A percentile compares a stretch with the other conserved stretches of the same genome.
phyloP scores from a whole-genome alignment of 35 echinoderm and acorn worm genomes.

The Heliocidaris erythrogramma region DNA sequence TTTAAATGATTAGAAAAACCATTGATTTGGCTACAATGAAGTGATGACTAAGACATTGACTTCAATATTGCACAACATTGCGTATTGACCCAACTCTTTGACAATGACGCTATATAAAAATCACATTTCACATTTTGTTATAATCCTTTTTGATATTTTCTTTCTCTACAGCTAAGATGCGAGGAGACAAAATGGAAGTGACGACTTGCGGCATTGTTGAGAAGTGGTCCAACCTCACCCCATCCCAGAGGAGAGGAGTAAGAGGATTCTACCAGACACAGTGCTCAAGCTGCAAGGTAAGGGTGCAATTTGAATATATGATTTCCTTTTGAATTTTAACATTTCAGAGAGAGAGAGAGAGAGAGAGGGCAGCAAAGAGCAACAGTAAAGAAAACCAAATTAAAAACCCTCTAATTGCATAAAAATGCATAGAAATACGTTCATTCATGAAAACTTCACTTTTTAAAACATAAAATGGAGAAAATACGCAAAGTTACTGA shows the following conservation, averaged over 20 bases:
- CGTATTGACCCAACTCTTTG: too few species aligned
- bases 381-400: neutral
- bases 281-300: slow-evolving; percentile 27
- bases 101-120: too few species aligned
- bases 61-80: too few species aligned
- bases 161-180: neutral
- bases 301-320: neutral
- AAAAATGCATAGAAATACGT: neutral
- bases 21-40: too few species aligned
- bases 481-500: neutral
- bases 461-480: neutral
- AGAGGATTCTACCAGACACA: slow-evolving; percentile 22
- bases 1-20: too few species aligned
- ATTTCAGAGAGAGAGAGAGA: neutral
- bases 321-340: neutral
- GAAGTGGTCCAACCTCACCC: slow-evolving; percentile 33
- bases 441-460: neutral
- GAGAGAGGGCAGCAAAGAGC: neutral
- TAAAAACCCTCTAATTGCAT: neutral
- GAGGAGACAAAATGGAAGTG: slow-evolving; percentile 25
- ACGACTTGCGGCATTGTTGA: slow-evolving; percentile 29
- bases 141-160: neutral
- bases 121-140: too few species aligned
- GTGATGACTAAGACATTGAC: too few species aligned
- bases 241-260: slow-evolving; percentile 14